These are phyloP conservation scores for Donacobius atricapilla DNA, from an alignment of 2,113 vertebrate species.

Conservation along the genomic window DNA sequence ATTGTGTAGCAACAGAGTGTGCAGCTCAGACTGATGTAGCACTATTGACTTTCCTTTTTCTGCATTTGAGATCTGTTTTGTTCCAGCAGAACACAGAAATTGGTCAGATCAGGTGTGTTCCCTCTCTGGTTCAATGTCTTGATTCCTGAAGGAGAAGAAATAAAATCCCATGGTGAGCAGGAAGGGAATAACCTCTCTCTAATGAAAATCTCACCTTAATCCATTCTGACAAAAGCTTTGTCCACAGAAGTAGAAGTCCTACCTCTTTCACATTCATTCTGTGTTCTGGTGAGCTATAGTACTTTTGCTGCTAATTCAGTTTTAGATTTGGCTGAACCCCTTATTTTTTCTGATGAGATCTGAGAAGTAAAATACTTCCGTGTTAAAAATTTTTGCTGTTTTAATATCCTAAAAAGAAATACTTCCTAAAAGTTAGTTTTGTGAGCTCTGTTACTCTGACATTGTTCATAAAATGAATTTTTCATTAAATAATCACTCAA, in stretches of 20 bases:
- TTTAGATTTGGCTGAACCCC: background rate
- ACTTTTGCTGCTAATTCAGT: background rate
- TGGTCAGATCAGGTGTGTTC: background rate
- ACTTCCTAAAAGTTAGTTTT: background rate
- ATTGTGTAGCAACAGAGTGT: background rate
- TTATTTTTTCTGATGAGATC: background rate
- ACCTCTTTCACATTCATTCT: background rate
- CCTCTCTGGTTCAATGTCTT: background rate
- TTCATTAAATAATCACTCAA: background rate
- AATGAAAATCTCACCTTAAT: background rate
- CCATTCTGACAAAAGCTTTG: background rate
- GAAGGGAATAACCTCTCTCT: background rate
- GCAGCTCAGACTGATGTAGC: background rate
- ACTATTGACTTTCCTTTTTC: background rate
- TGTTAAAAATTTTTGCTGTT: background rate
- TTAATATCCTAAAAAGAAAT: background rate
- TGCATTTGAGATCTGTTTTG: background rate
- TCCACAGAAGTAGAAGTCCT: background rate
- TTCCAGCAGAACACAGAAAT: background rate
- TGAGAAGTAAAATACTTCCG: background rate
- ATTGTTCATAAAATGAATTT: background rate
- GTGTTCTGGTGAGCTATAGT: background rate
- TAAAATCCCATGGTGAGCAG: background rate
- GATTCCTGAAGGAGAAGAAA: background rate
- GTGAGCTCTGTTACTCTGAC: background rate